Base-by-base conservation (phyloP, 2,888 invertebrate genomes). In the Sicus ferrugineus region DNA sequence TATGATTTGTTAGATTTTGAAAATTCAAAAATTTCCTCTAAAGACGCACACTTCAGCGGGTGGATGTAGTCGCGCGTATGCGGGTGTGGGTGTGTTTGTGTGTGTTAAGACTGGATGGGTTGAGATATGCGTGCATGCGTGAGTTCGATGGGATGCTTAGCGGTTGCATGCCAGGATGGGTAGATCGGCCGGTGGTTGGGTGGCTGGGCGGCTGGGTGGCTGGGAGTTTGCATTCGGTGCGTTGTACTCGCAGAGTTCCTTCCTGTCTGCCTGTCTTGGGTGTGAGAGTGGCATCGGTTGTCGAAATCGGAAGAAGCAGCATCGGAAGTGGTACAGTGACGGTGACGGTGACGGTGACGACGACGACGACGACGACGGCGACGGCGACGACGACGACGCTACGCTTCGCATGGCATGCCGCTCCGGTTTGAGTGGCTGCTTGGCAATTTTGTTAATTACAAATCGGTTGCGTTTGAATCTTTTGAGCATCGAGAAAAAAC, bases 401-500 rank as follows among this genome's bases (percentile, higher is more conserved):
- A n/a, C n/a, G n/a, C n/a, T n/a, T n/a, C 42, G 42, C n/a, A 42
- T 42, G 3, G 1, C 42, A n/a, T n/a, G n/a, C n/a, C n/a, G n/a
- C n/a, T n/a, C 42, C 16, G 42, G 74, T 75, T 74, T 74, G 75
- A 75, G 75, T 76, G 79, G 80, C 81, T 82, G 83, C 83, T 79
- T 83, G 83, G 84, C 83, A 83, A 84, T 83, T 83, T 83, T 84
- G 83, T 83, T 83, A 83, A 83, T 83, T 83, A 83, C 83, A 83
- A 83, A 81, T 80, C 80, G 80, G 73, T 76, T 76, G 75, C 73
- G 72, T 73, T 73, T 75, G 63, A 63, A 66, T 62, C 66, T 67
- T 64, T 69, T 59, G 58, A 59, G 61, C 26, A 31, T 21, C n/a
- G n/a, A n/a, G n/a, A n/a, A n/a, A 19, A 64, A 23, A 50, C 67